A percentile compares a stretch with the other conserved stretches of the same genome.
These are phyloP conservation scores for Trilocha varians DNA, from an alignment of 2,888 invertebrate species.

Conservation along the genomic window DNA sequence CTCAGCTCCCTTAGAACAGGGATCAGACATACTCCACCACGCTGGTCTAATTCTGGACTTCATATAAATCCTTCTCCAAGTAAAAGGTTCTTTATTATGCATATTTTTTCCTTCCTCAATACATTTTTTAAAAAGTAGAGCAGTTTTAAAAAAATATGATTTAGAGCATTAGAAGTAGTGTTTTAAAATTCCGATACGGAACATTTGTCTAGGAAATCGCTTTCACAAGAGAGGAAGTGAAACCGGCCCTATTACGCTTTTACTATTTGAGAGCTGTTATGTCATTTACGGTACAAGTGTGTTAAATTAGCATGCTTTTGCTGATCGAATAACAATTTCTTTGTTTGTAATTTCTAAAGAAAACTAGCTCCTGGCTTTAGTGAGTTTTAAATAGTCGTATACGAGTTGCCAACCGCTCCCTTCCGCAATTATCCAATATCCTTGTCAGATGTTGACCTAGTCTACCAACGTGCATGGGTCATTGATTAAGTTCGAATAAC, in stretches of 20 bases:
- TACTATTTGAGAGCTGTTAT: neutral
- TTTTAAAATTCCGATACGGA: neutral
- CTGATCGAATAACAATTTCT: constrained; percentile 1
- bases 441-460: constrained; percentile 48
- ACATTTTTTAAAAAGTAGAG: too few species aligned
- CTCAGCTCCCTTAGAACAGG: too few species aligned
- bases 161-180: too few species aligned
- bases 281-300: neutral
- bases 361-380: neutral
- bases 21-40: too few species aligned
- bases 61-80: too few species aligned
- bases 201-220: neutral
- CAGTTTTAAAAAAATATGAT: too few species aligned
- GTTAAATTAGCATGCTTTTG: neutral
- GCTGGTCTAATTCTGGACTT: too few species aligned
- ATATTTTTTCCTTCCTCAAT: too few species aligned
- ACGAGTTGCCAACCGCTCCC: constrained; percentile 39
- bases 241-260: neutral
- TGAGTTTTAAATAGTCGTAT: constrained; percentile 6
- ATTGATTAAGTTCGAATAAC: neutral
- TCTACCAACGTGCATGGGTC: constrained; percentile 17
- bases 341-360: neutral
- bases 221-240: neutral
- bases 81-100: too few species aligned
- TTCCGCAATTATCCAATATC: constrained; percentile 67